Conservation (phyloP, 2,113 vertebrate species). For the Psophia crepitans region DNA sequence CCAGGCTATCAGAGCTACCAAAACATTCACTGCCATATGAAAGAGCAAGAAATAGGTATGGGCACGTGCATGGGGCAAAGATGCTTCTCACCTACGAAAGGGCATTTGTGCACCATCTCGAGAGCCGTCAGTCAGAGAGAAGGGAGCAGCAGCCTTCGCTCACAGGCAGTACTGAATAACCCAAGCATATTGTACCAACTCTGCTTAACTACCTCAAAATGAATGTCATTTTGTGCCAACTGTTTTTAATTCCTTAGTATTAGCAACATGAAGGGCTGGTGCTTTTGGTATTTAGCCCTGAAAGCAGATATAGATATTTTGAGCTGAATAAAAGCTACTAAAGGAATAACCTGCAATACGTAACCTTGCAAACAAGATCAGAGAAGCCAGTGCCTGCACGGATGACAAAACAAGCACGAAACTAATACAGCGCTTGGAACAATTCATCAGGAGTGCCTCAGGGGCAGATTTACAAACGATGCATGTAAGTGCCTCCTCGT, state of each 20-base stretch:
- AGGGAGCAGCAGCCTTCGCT: neutral
- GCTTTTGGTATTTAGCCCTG: neutral
- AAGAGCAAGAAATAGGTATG: neutral
- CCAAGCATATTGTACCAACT: neutral
- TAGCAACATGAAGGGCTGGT: neutral
- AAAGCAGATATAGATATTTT: neutral
- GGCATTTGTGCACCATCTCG: neutral
- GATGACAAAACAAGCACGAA: neutral
- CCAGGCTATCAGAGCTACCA: neutral
- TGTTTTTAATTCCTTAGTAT: neutral
- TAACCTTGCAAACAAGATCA: neutral
- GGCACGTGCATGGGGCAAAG: neutral
- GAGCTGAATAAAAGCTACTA: neutral
- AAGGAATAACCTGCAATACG: neutral
- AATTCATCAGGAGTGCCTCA: neutral
- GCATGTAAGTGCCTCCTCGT: neutral
- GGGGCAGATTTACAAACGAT: slow-evolving; percentile 13
- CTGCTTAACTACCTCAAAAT: neutral
- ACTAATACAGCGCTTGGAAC: neutral
- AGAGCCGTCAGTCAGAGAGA: neutral
- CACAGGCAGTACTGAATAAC: neutral
- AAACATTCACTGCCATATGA: neutral
- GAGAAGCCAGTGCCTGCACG: neutral
- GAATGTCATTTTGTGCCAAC: neutral
- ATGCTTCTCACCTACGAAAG: neutral